Evolutionary conservation across 1,140 invertebrate species (phyloP), one percentile per base, ranked within the genome.

Genomic region (Cydia strobilella): DNA sequence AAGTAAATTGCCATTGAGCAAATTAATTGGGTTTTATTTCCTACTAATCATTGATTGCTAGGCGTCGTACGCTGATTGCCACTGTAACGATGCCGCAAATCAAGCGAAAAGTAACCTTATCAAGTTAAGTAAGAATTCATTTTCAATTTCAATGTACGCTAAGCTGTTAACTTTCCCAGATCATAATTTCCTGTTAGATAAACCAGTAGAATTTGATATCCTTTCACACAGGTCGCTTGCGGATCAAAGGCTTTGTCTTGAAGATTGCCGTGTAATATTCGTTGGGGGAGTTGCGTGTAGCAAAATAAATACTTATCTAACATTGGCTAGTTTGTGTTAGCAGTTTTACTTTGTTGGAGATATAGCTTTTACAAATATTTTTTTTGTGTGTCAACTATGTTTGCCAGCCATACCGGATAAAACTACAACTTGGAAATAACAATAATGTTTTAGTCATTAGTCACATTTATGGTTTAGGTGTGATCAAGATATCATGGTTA

Each of bases 191-290:
- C 31, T 69, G 65, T 69, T 69, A 42, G 13, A 35, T 69, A 69
- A 69, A n/a, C 65, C 65, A 35, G 65, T 27, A 69, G 65, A 69
- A 69, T 69, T 69, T 27, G 65, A 69, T 69, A 69, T 69, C 65
- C 65, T 35, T 69, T 69, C 65, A 18, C 65, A 39, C 65, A 69
- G 65, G 65, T 69, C n/a, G 65, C 27, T 42, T 42, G 65, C 65
- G 65, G 65, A 69, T 69, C 65, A 69, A 69, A 69, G 65, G 65
- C 65, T 69, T 69, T 69, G 65, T 69, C 65, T 69, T 42, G 0
- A 39, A 39, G 31, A 35, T 35, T 18, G 65, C 31, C 31, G 65
- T 69, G 65, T 69, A 69, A 69, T 69, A 69, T 69, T 69, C 65
- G 27, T 69, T 35, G 31, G 27, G 27, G 65, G 31, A 69, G 15